These are phyloP conservation scores for Ptyas mucosa DNA, from an alignment of 2,113 vertebrate species.

Conservation along the genomic window DNA sequence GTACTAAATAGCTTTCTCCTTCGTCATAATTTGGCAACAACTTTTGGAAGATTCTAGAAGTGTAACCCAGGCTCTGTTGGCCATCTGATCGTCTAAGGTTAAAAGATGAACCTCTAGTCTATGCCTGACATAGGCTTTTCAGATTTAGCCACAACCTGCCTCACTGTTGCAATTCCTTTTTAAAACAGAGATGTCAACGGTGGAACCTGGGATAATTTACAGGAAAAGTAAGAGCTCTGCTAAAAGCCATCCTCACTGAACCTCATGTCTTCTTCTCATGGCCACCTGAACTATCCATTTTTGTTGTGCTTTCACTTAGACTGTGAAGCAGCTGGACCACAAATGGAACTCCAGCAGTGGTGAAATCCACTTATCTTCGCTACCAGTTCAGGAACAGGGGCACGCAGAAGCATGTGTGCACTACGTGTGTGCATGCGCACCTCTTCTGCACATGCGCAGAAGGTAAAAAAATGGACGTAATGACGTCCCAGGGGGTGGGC, in stretches of 20 bases:
- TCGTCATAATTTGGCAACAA: neutral
- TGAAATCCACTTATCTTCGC: no score
- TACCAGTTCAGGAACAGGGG: no score
- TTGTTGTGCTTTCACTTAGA: neutral
- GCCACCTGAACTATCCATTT: neutral
- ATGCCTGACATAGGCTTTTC: neutral
- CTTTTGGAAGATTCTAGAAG: neutral
- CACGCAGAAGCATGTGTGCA: no score
- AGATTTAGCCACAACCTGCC: neutral
- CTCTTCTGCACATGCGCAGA: no score
- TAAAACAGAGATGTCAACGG: neutral
- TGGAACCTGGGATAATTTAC: neutral
- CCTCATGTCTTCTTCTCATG: neutral
- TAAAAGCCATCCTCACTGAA: neutral
- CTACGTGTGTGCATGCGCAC: no score
- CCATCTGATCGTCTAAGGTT: neutral
- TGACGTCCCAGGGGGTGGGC: no score
- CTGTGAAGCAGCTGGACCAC: neutral
- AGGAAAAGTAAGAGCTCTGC: neutral
- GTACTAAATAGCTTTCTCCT: neutral
- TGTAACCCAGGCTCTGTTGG: neutral
- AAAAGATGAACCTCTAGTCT: neutral
- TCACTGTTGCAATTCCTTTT: neutral
- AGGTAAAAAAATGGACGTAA: no score
- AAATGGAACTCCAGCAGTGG: neutral